Evolutionary conservation across 1,140 invertebrate genomes (phyloP), one percentile per base, ranked within the genome.

Genomic region (Heliconius hewitsoni): DNA sequence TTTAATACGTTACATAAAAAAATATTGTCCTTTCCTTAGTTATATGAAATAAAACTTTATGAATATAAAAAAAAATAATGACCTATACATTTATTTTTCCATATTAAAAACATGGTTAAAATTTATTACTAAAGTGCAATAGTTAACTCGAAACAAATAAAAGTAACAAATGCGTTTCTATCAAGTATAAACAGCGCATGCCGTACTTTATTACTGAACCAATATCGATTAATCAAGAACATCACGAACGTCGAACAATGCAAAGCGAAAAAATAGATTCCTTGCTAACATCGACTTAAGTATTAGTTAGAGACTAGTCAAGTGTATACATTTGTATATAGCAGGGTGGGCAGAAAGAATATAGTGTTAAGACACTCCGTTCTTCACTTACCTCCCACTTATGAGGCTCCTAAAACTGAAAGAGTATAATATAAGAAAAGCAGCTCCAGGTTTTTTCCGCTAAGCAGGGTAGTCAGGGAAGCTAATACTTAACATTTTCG

Each of bases 161-260:
- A 75, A 73, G 50, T 30, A 71, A 71, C 34, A 77, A 76, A 76
- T 76, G 80, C 52, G 57, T 73, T 76, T 77, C 76, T 81, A 81
- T 81, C 46, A 80, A 75, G 30, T 79, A 79, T 75, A 75, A 79
- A 79, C 78, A 50, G 37, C 50, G n/a, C 46, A 71, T 74, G 72
- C 75, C 74, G 81, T 76, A 85, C 79, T 86, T 85, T 87, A 86
- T 85, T 86, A 74, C 74, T 79, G 77, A 82, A 81, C 81, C 86
- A 84, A 86, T 87, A 85, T 87, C 86, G 87, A 91, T 91, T 91
- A 90, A 91, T 91, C 89, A 90, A 88, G 81, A 79, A 76, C 83
- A 84, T 85, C 85, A 84, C 81, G 78, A 82, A 72, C 76, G 78
- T 82, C 79, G 79, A 79, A 86, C 84, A 84, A 81, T 86, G 84